A percentile compares a stretch with the other conserved stretches of the same genome.
Evolutionary conservation across 2,113 vertebrate species (phyloP).

Genomic region (Hepsetus odoe): DNA sequence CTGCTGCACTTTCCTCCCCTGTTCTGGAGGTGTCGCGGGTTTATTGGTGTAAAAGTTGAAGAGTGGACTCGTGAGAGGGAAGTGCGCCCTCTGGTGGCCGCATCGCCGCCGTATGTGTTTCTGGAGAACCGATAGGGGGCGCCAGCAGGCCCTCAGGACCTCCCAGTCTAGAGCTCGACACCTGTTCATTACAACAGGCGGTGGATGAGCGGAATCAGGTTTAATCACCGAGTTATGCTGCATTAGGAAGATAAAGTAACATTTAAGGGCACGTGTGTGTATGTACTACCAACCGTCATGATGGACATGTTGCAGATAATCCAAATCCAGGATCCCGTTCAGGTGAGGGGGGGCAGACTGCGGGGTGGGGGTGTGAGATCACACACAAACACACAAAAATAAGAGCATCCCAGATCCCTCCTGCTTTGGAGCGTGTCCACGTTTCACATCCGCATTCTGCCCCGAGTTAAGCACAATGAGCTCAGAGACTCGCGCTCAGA

Average conservation of each 20-base stretch:
- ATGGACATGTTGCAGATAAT: constrained; percentile 56
- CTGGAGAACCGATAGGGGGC: background rate
- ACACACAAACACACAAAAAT: constrained; percentile 50
- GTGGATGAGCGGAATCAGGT: too few species aligned
- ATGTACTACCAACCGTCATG: constrained; percentile 28
- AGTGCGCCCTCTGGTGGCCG: constrained; percentile 39
- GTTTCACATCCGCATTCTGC: constrained; percentile 26
- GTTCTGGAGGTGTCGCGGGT: too few species aligned
- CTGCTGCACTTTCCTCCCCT: too few species aligned
- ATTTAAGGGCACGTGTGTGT: too few species aligned
- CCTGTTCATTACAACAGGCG: too few species aligned
- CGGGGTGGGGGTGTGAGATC: constrained; percentile 5
- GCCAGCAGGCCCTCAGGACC: background rate
- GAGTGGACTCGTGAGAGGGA: background rate
- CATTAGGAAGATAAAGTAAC: too few species aligned
- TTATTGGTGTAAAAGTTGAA: too few species aligned
- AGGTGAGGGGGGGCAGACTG: too few species aligned
- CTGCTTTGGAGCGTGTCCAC: background rate
- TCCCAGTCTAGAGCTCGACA: too few species aligned
- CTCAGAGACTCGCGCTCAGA: too few species aligned
- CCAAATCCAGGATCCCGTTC: constrained; percentile 66
- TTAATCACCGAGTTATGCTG: too few species aligned
- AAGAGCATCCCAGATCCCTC: constrained; percentile 18
- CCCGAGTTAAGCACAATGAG: background rate
- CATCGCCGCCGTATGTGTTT: background rate